A percentile compares a stretch with the other conserved stretches of the same genome.
Conservation (phyloP, 2,888 invertebrate genomes). For the Pheosia gnoma region DNA sequence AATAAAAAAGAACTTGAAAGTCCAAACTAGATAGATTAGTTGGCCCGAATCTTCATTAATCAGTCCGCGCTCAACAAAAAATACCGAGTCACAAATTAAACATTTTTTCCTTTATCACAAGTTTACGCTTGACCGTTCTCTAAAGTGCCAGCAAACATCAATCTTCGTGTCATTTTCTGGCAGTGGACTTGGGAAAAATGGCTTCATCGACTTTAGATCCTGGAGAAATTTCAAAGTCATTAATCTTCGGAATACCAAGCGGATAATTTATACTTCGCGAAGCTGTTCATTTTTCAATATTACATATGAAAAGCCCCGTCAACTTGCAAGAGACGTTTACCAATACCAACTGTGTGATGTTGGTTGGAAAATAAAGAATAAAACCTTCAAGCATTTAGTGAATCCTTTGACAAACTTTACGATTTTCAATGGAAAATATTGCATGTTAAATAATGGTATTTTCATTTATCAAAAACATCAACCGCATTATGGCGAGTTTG, state of each 20-base stretch:
- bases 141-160: conserved; percentile 56
- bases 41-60: conserved; percentile 4
- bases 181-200: conserved; percentile 74
- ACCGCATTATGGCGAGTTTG: not conserved
- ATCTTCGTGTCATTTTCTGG: conserved; percentile 75
- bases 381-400: not conserved
- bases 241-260: conserved; percentile 61
- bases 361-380: not conserved
- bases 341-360: conserved; percentile 12
- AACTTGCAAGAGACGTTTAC: conserved; percentile 20
- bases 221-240: conserved; percentile 69
- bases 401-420: no score
- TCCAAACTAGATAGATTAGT: conserved; percentile 3
- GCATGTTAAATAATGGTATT: no score
- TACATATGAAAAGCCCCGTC: conserved; percentile 34
- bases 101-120: conserved; percentile 39
- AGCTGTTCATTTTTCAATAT: conserved; percentile 55
- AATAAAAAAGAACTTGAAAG: conserved; percentile 12
- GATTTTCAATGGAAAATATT: no score
- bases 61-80: not conserved
- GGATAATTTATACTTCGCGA: conserved; percentile 62
- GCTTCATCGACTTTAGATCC: conserved; percentile 74
- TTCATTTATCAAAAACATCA: not conserved
- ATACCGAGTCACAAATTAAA: conserved; percentile 13
- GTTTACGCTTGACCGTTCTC: conserved; percentile 51